phyloP scores from a whole-genome alignment of 2,797 vertebrate genomes.

The Spondyliosoma cantharus region DNA sequence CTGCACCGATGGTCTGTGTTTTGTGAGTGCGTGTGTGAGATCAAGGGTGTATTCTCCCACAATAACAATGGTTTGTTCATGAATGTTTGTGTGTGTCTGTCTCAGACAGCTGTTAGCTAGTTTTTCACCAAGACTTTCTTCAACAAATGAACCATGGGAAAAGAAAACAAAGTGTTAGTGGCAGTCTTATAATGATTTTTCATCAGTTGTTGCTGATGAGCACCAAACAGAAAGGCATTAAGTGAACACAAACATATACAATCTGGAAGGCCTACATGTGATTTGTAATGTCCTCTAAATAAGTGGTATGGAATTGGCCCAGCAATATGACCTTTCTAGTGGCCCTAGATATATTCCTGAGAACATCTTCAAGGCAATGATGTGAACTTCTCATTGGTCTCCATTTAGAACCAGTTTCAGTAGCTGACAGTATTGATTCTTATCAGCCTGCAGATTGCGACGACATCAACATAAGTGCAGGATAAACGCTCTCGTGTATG shows the following conservation, averaged over 20 bases:
- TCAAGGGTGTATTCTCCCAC: slow-evolving; percentile 34
- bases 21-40: slow-evolving; percentile 31
- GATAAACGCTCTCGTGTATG: background rate
- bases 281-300: background rate
- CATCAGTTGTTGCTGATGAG: background rate
- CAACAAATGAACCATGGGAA: slow-evolving; percentile 27
- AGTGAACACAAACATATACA: background rate
- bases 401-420: slow-evolving; percentile 1
- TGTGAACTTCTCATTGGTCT: slow-evolving; percentile 8
- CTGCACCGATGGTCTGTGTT: slow-evolving; percentile 49
- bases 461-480: background rate
- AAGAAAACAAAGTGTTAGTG: slow-evolving; percentile 7
- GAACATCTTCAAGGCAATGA: background rate
- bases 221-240: background rate
- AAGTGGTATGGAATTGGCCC: background rate
- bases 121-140: slow-evolving; percentile 11
- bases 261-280: background rate
- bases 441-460: slow-evolving; percentile 13
- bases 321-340: too few relatives aligned
- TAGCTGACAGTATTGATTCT: slow-evolving; percentile 12
- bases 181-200: background rate
- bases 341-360: background rate
- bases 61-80: slow-evolving; percentile 27
- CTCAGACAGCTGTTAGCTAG: slow-evolving; percentile 17
- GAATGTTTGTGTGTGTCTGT: slow-evolving; percentile 26